phyloP scores from a whole-genome alignment of 2,113 vertebrate species.

The Andinoacara biseriatus region DNA sequence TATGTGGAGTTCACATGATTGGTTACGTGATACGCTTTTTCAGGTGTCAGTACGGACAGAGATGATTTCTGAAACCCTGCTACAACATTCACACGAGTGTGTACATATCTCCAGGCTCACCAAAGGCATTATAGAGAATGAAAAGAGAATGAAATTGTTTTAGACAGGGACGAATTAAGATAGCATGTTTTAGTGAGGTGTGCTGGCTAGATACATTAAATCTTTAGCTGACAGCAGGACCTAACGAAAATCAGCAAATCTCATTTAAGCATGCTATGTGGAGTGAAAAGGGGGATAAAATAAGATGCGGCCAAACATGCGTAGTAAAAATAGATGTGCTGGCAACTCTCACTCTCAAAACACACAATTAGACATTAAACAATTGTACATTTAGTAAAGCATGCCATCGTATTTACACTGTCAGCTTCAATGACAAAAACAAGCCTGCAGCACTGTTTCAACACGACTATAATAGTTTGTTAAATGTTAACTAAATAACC shows the following conservation, averaged over 20 bases:
- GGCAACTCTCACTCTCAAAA: neutral
- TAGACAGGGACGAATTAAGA: neutral
- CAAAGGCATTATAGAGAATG: neutral
- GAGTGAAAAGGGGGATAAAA: neutral
- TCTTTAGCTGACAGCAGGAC: neutral
- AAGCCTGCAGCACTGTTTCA: neutral
- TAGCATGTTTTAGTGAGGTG: neutral
- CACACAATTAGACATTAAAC: neutral
- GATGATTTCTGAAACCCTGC: neutral
- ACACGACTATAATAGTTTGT: conserved; percentile 13
- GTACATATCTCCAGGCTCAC: neutral
- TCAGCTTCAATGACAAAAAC: neutral
- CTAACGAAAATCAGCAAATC: neutral
- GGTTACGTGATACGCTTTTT: fast-evolving
- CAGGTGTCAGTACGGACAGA: neutral
- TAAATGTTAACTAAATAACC: conserved; percentile 12
- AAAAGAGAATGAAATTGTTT: neutral
- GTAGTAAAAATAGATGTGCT: neutral
- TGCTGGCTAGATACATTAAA: neutral
- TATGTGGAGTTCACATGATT: no score
- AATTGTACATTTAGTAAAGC: conserved; percentile 2
- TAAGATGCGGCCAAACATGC: neutral
- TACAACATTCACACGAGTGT: neutral
- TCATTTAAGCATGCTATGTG: neutral
- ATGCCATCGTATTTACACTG: neutral